These are phyloP conservation scores for Rhinichthys klamathensis DNA, from an alignment of 2,113 vertebrate species.

Conservation along the genomic window DNA sequence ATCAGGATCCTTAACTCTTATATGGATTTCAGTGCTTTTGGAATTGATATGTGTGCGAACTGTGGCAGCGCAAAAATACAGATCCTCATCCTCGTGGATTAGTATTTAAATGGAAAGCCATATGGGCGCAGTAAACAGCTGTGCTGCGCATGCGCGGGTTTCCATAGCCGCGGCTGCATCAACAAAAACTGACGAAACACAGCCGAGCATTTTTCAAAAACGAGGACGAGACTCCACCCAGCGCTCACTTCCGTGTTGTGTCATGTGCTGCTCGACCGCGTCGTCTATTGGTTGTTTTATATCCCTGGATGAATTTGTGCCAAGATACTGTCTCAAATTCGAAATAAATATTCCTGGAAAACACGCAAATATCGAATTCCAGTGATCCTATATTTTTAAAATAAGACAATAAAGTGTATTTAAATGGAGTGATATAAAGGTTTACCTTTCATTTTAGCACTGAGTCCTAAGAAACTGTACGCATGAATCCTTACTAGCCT, in stretches of 20 bases:
- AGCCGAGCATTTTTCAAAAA: slow-evolving; percentile 33
- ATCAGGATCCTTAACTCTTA: too few relatives aligned
- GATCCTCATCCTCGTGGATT: not conserved
- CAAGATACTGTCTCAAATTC: not conserved
- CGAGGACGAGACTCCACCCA: slow-evolving; percentile 1
- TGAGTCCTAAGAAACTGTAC: not conserved
- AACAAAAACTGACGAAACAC: slow-evolving; percentile 34
- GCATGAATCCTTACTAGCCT: not conserved
- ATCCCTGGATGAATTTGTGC: not conserved
- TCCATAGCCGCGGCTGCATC: slow-evolving; percentile 7
- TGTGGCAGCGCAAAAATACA: not conserved
- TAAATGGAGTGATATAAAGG: not conserved
- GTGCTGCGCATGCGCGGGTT: slow-evolving; percentile 8
- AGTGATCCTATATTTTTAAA: not conserved
- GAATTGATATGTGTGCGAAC: not conserved
- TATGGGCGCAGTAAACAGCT: not conserved
- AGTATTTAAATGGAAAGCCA: slow-evolving; percentile 13
- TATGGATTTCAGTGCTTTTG: not conserved
- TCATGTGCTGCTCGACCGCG: not conserved
- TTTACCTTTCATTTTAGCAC: not conserved
- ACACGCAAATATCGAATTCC: not conserved
- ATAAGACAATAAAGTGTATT: not conserved
- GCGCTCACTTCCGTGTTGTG: not conserved
- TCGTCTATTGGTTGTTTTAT: slow-evolving; percentile 9
- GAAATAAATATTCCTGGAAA: not conserved